A percentile compares a stretch with the other conserved stretches of the same genome.
phyloP scores from a whole-genome alignment of 2,888 invertebrate genomes.

The Zaprionus obscuricornis region DNA sequence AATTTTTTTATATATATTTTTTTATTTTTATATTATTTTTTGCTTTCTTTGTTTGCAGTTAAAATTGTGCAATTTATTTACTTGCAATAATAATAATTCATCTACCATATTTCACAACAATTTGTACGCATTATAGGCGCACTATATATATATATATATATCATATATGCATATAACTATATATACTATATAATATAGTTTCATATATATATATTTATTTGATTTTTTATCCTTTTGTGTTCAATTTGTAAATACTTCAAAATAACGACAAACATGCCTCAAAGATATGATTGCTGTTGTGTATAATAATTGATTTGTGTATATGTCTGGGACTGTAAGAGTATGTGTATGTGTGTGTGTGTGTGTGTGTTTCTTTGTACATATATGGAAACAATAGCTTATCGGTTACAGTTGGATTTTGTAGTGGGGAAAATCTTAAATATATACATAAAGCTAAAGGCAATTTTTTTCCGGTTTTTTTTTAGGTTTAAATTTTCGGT shows the following conservation, averaged over 20 bases:
- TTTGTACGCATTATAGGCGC: slow-evolving; percentile 56
- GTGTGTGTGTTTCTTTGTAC: slow-evolving; percentile 31
- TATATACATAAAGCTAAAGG: slow-evolving; percentile 39
- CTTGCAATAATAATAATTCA: slow-evolving; percentile 27
- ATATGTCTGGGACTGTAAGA: not conserved
- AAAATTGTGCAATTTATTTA: slow-evolving; percentile 45
- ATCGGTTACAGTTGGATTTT: slow-evolving; percentile 21
- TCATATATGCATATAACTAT: slow-evolving; percentile 39
- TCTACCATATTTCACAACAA: slow-evolving; percentile 60
- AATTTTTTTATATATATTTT: no score
- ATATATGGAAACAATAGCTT: slow-evolving; percentile 22
- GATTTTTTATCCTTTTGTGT: slow-evolving; percentile 44
- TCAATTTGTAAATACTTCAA: slow-evolving; percentile 71
- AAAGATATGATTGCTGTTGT: slow-evolving; percentile 65
- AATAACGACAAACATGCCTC: slow-evolving; percentile 60
- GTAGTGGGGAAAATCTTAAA: slow-evolving; percentile 14
- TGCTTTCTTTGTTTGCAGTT: slow-evolving; percentile 28
- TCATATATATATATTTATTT: slow-evolving; percentile 33
- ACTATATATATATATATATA: no score
- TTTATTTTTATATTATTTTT: no score
- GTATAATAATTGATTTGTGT: slow-evolving; percentile 40
- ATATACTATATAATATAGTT: slow-evolving; percentile 26
- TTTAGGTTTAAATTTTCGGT: no score
- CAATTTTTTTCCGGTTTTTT: no score
- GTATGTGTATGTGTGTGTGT: slow-evolving; percentile 7